Evolutionary conservation across 1,140 invertebrate species (phyloP), one percentile per base, ranked within the genome.

Genomic region (Gonatopus flavifemur): DNA sequence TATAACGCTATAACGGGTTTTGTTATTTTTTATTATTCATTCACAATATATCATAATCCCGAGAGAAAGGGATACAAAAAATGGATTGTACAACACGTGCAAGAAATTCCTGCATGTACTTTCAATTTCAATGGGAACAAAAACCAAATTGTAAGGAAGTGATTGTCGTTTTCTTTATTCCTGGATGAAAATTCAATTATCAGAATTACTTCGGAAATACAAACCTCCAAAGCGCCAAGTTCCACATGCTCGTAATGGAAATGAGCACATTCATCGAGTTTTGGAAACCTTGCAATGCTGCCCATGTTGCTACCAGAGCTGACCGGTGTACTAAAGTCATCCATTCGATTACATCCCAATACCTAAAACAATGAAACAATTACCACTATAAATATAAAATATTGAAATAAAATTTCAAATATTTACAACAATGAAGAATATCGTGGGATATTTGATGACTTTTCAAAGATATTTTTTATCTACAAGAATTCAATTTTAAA

Each of bases 191-290:
- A 33, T 9, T 18, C 16, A 40, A 28, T 25, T 19, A 9, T 33
- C 18, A 31, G 7, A 33, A 16, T 38, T 49, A 57, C 76, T 76
- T 70, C 18, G 24, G 7, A 33, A 16, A 35, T 49, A 57, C 76
- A 76, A 69, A 92, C 88, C 67, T 85, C 83, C 6, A 96, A 75
- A 0, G 84, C 82, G 10, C 87, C 85, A 53, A 98, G 81, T 59
- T 94, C 90, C 1, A 97, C 93, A 57, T 90, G 83, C 64, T 97
- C 95, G 74, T 98, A 98, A 73, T 98, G 95, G 77, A 98, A 98
- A 73, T 98, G 95, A n/a, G 94, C 94, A 78, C 94, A 98, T 73
- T 98, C 94, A 72, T 97, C 92, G 49, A 98, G 81, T 71, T 94
- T 95, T 6, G 94, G 94, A 80, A 97, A 98, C 37, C 85, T 74